Evolutionary conservation across 2,797 vertebrate species (phyloP), one percentile per base, ranked within the genome.

Genomic region (Gallinago stenura): DNA sequence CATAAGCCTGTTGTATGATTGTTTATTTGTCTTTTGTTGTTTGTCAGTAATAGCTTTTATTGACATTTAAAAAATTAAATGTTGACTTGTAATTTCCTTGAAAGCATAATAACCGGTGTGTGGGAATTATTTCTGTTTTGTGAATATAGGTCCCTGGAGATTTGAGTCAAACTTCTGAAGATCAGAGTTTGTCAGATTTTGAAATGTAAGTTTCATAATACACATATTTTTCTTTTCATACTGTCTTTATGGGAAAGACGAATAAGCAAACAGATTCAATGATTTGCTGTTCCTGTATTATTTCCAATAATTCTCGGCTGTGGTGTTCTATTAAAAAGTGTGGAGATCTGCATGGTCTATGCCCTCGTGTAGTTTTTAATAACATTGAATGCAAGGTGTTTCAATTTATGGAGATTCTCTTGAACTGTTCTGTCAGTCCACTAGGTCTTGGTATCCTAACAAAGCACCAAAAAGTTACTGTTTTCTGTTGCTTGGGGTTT

Each of bases 151-250:
- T 99, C 86, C 98, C 99, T 64, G 99, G 99, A 94, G 99, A 99
- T 98, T 97, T 99, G 96, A 99, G 99, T 97, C 99, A 99, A 98
- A 99, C 99, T 8, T 99, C 99, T 5, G 99, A 99, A 95, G 99
- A 99, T 97, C 99, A 99, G 92, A 99, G 99, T 97, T 98, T 99
- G 95, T 99, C 99, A 33, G 99, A 99, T 98, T 99, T 99, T 97
- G 99, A 99, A 98, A 99, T 99, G 99, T 99, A 98, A 99, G 99
- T 98, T 93, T 85, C 18, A 6, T 54, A 84, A 81, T 39, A 54
- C 60, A 17, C 4, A 1, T 56, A 14, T 88, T 76, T 92, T 77
- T 85, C 15, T 65, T 45, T 82, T 65, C 1, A 1, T 60, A n/a
- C 37, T 51, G 5, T 58, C 41, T 30, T 53, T 35, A 33, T 45